A percentile compares a stretch with the other conserved stretches of the same genome.
Conservation (phyloP, 2,113 vertebrate species). For the Dryoscopus gambensis region DNA sequence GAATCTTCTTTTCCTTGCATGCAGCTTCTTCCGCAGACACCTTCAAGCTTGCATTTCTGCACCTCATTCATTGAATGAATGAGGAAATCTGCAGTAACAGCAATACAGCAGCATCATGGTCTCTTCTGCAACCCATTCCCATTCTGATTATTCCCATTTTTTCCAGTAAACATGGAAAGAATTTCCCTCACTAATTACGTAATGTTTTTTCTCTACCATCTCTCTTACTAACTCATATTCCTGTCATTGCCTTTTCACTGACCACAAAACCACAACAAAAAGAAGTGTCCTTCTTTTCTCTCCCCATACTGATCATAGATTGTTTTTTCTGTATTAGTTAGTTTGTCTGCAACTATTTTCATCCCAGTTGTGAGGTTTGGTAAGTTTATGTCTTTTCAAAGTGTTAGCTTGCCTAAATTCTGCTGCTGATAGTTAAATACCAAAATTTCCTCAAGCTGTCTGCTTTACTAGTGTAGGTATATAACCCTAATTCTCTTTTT, state of each 20-base stretch:
- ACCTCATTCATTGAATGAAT: background rate
- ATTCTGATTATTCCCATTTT: background rate
- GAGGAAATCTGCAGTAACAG: background rate
- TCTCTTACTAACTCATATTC: background rate
- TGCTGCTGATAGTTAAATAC: background rate
- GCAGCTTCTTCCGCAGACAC: background rate
- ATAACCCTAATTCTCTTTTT: background rate
- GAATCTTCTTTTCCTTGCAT: background rate
- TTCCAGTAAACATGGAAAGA: background rate
- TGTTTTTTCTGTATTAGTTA: background rate
- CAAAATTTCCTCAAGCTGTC: background rate
- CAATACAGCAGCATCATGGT: background rate
- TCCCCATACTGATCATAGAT: background rate
- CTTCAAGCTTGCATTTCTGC: background rate
- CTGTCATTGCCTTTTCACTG: background rate
- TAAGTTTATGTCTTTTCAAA: background rate
- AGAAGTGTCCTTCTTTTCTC: rapidly evolving
- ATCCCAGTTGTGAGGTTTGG: background rate
- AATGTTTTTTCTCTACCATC: background rate
- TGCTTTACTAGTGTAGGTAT: background rate
- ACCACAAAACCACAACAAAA: background rate
- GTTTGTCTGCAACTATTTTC: background rate
- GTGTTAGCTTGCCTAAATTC: rapidly evolving
- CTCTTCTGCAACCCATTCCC: background rate
- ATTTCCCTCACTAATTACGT: background rate